A percentile compares a stretch with the other conserved stretches of the same genome.
Evolutionary conservation across 2,113 vertebrate species (phyloP).

Genomic region (Hipposideros armiger): DNA sequence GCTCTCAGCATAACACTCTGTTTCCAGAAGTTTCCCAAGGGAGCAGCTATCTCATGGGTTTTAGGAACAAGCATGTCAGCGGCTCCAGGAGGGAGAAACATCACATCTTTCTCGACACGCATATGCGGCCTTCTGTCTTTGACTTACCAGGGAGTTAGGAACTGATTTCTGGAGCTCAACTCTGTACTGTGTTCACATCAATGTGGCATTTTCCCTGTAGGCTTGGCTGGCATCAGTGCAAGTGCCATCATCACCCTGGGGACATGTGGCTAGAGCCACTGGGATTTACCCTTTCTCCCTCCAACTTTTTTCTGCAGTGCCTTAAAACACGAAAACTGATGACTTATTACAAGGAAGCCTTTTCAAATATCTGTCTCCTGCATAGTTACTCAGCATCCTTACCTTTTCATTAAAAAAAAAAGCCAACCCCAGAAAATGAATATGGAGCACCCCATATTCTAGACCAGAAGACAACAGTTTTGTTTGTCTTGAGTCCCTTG

Average conservation of each 20-base stretch:
- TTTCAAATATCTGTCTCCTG: background rate
- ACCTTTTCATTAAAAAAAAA: background rate
- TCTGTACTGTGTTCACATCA: slow-evolving; percentile 23
- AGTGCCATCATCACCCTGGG: slow-evolving; percentile 13
- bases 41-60: background rate
- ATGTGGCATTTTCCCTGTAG: slow-evolving; percentile 33
- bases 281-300: slow-evolving; percentile 31
- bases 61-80: background rate
- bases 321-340: background rate
- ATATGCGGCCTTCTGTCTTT: background rate
- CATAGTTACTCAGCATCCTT: background rate
- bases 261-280: slow-evolving; percentile 28
- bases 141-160: background rate
- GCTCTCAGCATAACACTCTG: background rate
- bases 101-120: background rate
- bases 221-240: background rate
- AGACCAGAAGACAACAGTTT: background rate
- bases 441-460: background rate
- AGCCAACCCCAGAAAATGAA: background rate
- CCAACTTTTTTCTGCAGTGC: background rate
- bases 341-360: slow-evolving; percentile 26
- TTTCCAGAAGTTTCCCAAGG: background rate
- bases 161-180: background rate
- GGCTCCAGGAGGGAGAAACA: background rate
- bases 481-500: background rate